Evolutionary conservation across 2,888 invertebrate genomes (phyloP).

Genomic region (Linnaemya vulpina): DNA sequence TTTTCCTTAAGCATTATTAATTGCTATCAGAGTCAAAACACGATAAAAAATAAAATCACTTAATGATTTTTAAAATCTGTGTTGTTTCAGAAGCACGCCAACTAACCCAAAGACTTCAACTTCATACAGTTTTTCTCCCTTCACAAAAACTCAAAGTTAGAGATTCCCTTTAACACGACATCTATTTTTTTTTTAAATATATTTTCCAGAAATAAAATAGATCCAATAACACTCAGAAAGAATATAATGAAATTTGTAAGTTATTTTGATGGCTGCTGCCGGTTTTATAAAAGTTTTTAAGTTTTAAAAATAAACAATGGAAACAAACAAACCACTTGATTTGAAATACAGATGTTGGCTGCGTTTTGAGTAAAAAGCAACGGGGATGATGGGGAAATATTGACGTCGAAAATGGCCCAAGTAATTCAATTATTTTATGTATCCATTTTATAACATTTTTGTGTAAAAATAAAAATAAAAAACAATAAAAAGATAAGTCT

Average conservation of each 20-base stretch:
- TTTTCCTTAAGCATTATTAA: not conserved
- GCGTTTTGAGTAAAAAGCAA: not conserved
- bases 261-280: constrained; percentile 10
- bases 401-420: not conserved
- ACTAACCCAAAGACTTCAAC: not conserved
- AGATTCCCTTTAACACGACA: not conserved
- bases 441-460: constrained; percentile 13
- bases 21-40: not conserved
- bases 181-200: constrained; percentile 10
- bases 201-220: constrained; percentile 24
- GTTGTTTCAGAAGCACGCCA: not conserved
- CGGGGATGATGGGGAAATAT: not conserved
- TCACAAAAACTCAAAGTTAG: not conserved
- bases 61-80: not conserved
- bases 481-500: constrained; percentile 11
- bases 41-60: not conserved
- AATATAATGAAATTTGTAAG: not conserved
- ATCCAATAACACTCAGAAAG: not conserved
- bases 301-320: constrained; percentile 41
- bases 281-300: constrained; percentile 19
- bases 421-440: constrained; percentile 1
- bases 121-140: not conserved
- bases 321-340: constrained; percentile 10
- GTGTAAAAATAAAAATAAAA: not conserved
- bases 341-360: constrained; percentile 24